These are phyloP conservation scores for Syngnathus typhle DNA, from an alignment of 2,113 vertebrate genomes.

Conservation along the genomic window DNA sequence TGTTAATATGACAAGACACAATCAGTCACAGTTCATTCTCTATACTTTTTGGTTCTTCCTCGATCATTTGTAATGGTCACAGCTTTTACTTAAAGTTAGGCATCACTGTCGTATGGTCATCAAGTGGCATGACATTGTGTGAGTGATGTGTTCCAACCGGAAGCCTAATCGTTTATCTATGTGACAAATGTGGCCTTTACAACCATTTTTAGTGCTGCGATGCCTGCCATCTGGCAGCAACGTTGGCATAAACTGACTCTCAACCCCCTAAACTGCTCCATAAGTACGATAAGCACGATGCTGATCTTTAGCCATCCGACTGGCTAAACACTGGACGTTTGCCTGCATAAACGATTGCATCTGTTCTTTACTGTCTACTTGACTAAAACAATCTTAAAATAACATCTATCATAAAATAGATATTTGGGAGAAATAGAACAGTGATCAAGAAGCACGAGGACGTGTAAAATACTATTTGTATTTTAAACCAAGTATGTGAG, in stretches of 20 bases:
- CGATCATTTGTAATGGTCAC: neutral
- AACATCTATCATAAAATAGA: neutral
- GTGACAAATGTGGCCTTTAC: constrained; percentile 53
- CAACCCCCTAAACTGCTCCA: constrained; percentile 51
- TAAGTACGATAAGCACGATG: constrained; percentile 53
- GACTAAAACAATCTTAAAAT: neutral
- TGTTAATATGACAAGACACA: neutral
- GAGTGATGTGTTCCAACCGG: constrained; percentile 31
- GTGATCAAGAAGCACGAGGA: neutral
- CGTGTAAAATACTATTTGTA: neutral
- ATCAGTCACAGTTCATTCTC: neutral
- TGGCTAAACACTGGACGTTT: constrained; percentile 56
- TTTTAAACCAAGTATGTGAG: constrained; percentile 1
- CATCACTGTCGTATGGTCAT: neutral
- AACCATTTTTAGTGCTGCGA: constrained; percentile 41
- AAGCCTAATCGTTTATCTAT: constrained; percentile 47
- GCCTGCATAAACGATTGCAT: constrained; percentile 64
- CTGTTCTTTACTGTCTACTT: constrained; percentile 46
- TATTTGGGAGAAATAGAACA: neutral
- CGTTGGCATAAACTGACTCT: constrained; percentile 36
- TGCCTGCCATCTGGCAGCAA: constrained; percentile 54
- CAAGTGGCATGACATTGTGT: constrained; percentile 30
- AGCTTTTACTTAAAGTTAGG: neutral
- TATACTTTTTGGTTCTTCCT: neutral
- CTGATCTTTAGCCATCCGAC: constrained; percentile 51